These are phyloP conservation scores for Drosophila albomicans DNA, from an alignment of 1,140 invertebrate genomes.

Conservation along the genomic window DNA sequence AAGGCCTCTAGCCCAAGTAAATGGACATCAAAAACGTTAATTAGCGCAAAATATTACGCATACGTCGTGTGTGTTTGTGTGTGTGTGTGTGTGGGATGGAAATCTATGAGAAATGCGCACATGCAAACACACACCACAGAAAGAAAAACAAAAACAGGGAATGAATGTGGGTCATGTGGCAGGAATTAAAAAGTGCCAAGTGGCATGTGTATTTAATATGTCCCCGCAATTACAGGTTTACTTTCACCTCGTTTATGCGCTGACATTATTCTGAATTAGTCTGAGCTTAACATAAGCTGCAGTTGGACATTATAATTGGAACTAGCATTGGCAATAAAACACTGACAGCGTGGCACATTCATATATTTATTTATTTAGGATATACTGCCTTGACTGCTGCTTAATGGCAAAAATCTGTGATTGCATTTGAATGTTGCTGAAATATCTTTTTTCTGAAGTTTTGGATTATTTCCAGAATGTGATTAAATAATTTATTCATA, in stretches of 20 bases:
- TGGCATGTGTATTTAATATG: constrained; percentile 31
- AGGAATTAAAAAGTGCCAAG: constrained; percentile 8
- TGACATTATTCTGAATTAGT: constrained; percentile 6
- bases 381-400: background rate
- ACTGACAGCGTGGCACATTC: background rate
- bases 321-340: background rate
- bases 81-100: too few species aligned
- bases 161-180: constrained; percentile 26
- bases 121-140: constrained; percentile 24
- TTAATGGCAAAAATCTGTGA: background rate
- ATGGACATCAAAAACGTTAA: constrained; percentile 64
- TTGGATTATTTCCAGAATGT: background rate
- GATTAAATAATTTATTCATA: too few species aligned
- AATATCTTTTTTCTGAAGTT: background rate
- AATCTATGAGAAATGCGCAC: constrained; percentile 52
- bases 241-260: constrained; percentile 23
- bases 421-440: background rate
- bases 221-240: constrained; percentile 30
- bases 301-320: background rate
- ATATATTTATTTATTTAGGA: constrained; percentile 6
- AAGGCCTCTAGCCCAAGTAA: constrained; percentile 44
- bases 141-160: background rate
- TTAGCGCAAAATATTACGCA: constrained; percentile 57
- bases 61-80: constrained; percentile 16
- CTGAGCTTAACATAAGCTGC: background rate